These are phyloP conservation scores for Pantelozetes paolii DNA, from an alignment of 2,888 invertebrate genomes.

Conservation along the genomic window DNA sequence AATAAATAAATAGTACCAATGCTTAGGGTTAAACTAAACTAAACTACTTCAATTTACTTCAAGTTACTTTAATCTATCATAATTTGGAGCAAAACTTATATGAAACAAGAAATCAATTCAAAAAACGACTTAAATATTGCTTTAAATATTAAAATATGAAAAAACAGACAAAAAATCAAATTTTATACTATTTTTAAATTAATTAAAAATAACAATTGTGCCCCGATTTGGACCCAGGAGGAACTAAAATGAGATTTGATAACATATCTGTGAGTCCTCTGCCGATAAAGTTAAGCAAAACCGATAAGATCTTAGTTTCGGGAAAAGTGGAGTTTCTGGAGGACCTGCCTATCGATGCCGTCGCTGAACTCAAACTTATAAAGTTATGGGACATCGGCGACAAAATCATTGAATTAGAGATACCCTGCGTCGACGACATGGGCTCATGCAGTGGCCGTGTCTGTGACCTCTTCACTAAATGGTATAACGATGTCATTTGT, in stretches of 20 bases:
- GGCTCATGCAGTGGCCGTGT: constrained; percentile 35
- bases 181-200: no score
- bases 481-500: constrained; percentile 41
- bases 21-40: no score
- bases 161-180: no score
- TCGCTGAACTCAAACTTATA: constrained; percentile 15
- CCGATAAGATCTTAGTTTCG: constrained; percentile 21
- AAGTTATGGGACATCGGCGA: constrained; percentile 22
- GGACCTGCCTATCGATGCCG: constrained; percentile 37
- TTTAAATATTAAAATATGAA: no score
- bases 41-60: no score
- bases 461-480: constrained; percentile 32
- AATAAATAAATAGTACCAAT: no score
- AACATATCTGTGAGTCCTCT: constrained; percentile 25
- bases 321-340: constrained; percentile 21
- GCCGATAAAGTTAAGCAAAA: constrained; percentile 37
- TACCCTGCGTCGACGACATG: constrained; percentile 39
- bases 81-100: no score
- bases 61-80: no score
- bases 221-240: no score
- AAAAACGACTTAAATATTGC: no score
- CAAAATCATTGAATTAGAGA: background rate
- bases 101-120: no score
- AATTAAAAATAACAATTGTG: no score
- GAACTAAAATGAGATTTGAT: constrained; percentile 25